Conservation (phyloP, 2,797 vertebrate species). For the Xiphorhynchus erythropygius region DNA sequence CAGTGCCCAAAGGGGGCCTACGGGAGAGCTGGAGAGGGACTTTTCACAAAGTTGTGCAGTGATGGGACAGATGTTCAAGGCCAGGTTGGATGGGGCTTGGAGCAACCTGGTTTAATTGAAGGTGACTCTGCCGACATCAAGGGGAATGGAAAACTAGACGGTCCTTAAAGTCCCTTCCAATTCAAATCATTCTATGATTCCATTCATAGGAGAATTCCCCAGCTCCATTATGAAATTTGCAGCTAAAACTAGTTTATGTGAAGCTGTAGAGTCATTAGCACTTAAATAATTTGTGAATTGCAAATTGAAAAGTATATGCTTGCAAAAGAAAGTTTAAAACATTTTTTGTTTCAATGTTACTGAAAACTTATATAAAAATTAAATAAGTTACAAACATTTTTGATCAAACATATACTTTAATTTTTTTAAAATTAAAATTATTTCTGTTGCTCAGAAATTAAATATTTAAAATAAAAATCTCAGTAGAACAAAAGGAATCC, state of each 20-base stretch:
- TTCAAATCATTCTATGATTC: background rate
- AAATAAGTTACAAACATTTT: background rate
- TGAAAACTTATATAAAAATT: background rate
- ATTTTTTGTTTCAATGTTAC: background rate
- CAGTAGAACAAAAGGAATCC: background rate
- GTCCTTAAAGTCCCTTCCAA: background rate
- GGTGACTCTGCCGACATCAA: background rate
- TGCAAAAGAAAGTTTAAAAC: background rate
- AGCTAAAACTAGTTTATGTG: background rate
- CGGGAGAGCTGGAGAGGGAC: background rate
- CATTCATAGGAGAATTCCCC: background rate
- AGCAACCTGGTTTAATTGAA: background rate
- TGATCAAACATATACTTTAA: background rate
- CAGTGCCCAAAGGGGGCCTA: background rate
- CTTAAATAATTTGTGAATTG: background rate
- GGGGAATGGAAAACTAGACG: rapidly evolving
- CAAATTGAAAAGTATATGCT: background rate
- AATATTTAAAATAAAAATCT: background rate
- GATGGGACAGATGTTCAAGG: no score
- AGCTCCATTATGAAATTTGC: background rate
- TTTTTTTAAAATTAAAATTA: background rate
- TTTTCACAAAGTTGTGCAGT: background rate
- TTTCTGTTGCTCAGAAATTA: background rate
- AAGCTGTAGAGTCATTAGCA: background rate
- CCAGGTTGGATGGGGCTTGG: background rate